Evolutionary conservation across 1,140 invertebrate genomes (phyloP), one percentile per base, ranked within the genome.

Genomic region (Panulirus ornatus): DNA sequence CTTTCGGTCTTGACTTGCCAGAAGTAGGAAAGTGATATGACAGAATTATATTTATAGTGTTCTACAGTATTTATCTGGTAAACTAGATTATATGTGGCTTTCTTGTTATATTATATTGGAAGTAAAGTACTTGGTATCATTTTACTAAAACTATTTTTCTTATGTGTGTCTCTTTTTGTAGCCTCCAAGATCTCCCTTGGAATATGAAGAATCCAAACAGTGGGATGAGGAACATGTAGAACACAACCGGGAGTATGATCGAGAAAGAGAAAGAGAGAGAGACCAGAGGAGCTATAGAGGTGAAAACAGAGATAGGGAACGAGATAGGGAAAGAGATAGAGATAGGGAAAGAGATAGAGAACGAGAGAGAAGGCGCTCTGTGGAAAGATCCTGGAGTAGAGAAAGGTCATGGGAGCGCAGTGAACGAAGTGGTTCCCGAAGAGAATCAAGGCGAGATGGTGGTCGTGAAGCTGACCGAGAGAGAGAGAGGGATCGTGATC

Each of bases 401-500:
- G 54, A 66, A 34, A 79, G 76, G 36, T 70, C 54, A 19, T 70
- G 85, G 76, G 85, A 88, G 71, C 38, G 85, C 27, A 38, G 42
- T 40, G 47, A 51, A 42, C 51, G 88, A 30, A 76, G 71, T 22
- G 51, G 40, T 38, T 42, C 30, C 6, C 42, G 44, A 19, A 63
- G 85, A 47, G 85, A 88, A 5, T 38, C 51, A 30, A 71, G 73
- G 9, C n/a, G 73, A 22, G 84, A 87, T 38, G 54, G 84, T 9
- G 84, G 30, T 22, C 44, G 92, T 84, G 86, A 93, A 93, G 9
- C 94, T 93, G 6, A 93, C 93, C 86, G 95, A 93, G 88, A 93
- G 93, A 85, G 95, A 94, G 91, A 93, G 94, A 30, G 91, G 87
- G 92, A 85, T n/a, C 63, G 93, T 44, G 92, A 93, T 88, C 93